Evolutionary conservation across 1,140 invertebrate genomes (phyloP).

Genomic region (Leptestheria dahalacensis): DNA sequence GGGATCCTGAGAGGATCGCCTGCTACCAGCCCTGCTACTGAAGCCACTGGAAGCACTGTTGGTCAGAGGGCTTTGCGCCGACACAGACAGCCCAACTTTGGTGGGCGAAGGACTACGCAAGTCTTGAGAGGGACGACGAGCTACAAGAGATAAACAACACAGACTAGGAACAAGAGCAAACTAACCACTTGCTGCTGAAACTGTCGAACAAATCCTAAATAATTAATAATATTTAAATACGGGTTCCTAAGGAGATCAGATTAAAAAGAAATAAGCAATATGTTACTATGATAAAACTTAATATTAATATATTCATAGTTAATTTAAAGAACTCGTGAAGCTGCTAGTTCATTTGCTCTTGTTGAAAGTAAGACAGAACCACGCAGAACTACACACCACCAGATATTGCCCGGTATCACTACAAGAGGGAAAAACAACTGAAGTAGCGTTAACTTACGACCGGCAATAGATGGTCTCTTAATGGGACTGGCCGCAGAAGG

Average conservation of each 20-base stretch:
- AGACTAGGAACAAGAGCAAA: background rate
- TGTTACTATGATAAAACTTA: no score
- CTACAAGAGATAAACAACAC: conserved; percentile 28
- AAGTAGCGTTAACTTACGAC: conserved; percentile 35
- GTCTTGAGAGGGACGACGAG: conserved; percentile 50
- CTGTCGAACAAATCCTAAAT: background rate
- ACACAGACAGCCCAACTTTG: conserved; percentile 38
- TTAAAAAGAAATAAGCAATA: no score
- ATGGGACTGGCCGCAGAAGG: conserved; percentile 42
- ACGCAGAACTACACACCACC: no score
- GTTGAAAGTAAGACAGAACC: no score
- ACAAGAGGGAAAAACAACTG: no score
- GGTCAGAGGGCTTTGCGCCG: conserved; percentile 54
- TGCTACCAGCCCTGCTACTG: conserved; percentile 58
- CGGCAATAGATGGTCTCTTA: conserved; percentile 43
- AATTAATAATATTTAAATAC: no score
- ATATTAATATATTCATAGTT: no score
- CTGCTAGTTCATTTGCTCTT: no score
- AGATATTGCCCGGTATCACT: no score
- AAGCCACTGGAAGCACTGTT: conserved; percentile 78
- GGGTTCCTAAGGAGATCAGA: no score
- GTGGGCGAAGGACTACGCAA: conserved; percentile 63
- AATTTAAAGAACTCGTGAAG: no score
- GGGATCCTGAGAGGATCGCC: conserved; percentile 77
- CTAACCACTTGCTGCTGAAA: background rate